Percentiles rank a stretch among this genome's conserved stretches.
Evolutionary conservation across 2,797 vertebrate genomes (phyloP).

Genomic region (Epinephelus malabaricus): DNA sequence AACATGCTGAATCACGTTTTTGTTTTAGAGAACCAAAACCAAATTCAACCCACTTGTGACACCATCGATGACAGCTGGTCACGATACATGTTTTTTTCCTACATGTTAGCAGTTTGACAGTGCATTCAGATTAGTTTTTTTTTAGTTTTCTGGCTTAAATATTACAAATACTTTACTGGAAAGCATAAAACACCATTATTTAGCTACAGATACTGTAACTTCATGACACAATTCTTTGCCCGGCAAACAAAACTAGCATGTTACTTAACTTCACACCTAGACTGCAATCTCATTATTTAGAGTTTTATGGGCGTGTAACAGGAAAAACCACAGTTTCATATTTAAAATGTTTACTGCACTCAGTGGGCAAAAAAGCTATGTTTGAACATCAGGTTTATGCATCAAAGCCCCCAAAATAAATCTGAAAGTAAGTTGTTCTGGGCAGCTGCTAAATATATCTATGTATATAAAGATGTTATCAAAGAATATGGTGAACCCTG

Average conservation of each 20-base stretch:
- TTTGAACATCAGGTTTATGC: neutral
- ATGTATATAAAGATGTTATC: constrained; percentile 4
- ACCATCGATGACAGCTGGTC: neutral
- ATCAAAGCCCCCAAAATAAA: constrained; percentile 7
- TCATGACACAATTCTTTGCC: neutral
- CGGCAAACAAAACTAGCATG: neutral
- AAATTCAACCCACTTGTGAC: constrained; percentile 2
- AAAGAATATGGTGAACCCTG: neutral
- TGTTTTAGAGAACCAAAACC: constrained; percentile 47
- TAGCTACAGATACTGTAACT: neutral
- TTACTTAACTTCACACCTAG: neutral
- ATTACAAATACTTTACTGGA: neutral
- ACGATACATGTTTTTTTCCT: neutral
- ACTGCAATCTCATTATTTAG: neutral
- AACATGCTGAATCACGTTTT: neutral
- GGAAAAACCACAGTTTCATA: neutral
- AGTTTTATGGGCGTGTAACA: neutral
- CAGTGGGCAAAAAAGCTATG: neutral
- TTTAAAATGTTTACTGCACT: neutral
- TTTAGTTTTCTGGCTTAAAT: neutral
- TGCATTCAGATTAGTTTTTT: neutral
- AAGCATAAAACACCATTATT: constrained; percentile 2
- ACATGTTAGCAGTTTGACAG: neutral
- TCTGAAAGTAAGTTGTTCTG: neutral
- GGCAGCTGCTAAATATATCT: neutral